These are phyloP conservation scores for Meganola albula DNA, from an alignment of 2,888 invertebrate species.

Conservation along the genomic window DNA sequence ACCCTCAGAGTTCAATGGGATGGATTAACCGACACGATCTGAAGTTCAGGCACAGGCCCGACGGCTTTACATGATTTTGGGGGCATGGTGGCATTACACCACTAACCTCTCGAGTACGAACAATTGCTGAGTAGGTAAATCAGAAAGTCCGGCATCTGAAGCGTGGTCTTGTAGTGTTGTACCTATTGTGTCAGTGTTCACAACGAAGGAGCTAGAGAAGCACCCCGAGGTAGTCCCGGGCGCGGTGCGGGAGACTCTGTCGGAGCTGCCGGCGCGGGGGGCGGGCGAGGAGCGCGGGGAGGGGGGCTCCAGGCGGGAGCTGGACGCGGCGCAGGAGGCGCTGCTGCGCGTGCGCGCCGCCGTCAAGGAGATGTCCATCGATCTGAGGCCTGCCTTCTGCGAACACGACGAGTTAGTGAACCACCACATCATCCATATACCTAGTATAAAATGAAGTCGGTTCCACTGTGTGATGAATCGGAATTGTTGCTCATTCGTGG, in stretches of 20 bases:
- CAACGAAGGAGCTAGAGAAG: constrained; percentile 82
- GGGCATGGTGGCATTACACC: too few species aligned
- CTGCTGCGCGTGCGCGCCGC: constrained; percentile 80
- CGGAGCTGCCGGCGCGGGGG: constrained; percentile 72
- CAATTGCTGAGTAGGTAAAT: too few species aligned
- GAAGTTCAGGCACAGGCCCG: too few species aligned
- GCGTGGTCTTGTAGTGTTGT: too few species aligned
- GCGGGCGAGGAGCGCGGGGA: constrained; percentile 45
- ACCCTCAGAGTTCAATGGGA: too few species aligned
- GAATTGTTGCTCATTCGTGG: not conserved
- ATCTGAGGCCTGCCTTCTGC: constrained; percentile 82
- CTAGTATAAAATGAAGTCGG: too few species aligned
- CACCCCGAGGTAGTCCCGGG: constrained; percentile 72
- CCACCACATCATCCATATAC: too few species aligned
- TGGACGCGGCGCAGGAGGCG: constrained; percentile 79
- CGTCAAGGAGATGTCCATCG: constrained; percentile 78
- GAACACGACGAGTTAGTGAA: constrained; percentile 81
- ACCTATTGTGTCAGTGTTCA: constrained; percentile 72
- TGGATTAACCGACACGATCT: too few species aligned
- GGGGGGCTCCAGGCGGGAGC: constrained; percentile 30
- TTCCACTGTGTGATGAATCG: too few species aligned
- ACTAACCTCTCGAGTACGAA: too few species aligned
- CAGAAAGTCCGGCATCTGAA: too few species aligned
- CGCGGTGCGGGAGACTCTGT: constrained; percentile 41
- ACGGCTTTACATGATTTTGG: too few species aligned